These are phyloP conservation scores for Papilio aristodemus DNA, from an alignment of 1,140 invertebrate species.

Conservation along the genomic window DNA sequence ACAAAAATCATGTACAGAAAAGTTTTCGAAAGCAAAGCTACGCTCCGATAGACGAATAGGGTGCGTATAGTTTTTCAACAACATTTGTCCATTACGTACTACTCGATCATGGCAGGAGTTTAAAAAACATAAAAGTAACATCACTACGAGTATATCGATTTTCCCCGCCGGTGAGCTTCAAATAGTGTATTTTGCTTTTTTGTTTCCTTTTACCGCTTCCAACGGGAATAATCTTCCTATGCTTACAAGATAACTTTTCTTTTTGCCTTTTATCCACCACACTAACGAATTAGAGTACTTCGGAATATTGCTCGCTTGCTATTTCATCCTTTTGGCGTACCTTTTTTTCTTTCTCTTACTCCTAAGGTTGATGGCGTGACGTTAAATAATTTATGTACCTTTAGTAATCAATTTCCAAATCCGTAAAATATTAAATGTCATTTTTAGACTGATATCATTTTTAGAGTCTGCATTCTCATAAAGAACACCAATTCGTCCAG, in stretches of 20 bases:
- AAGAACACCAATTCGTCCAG: too few species aligned
- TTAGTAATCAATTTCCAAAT: too few species aligned
- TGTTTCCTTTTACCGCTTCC: slow-evolving; percentile 1
- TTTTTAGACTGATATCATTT: too few species aligned
- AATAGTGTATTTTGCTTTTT: slow-evolving; percentile 10
- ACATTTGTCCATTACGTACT: slow-evolving; percentile 20
- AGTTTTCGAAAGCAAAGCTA: not conserved
- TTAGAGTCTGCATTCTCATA: too few species aligned
- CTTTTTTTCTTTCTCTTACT: too few species aligned
- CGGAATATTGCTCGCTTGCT: too few species aligned
- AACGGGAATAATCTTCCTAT: slow-evolving; percentile 7
- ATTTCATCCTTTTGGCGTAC: too few species aligned
- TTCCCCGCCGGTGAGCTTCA: slow-evolving; percentile 11
- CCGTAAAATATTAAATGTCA: too few species aligned
- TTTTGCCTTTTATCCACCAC: not conserved
- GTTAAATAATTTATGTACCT: too few species aligned
- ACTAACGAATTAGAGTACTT: too few species aligned
- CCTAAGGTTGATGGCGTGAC: too few species aligned
- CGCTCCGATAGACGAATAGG: not conserved
- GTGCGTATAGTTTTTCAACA: slow-evolving; percentile 19
- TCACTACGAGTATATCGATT: slow-evolving; percentile 1
- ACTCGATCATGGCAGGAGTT: slow-evolving; percentile 12
- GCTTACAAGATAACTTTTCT: not conserved
- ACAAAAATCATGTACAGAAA: too few species aligned
- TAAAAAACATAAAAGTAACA: slow-evolving; percentile 3